These are phyloP conservation scores for Xiphophorus birchmanni DNA, from an alignment of 2,797 vertebrate genomes.

Conservation along the genomic window DNA sequence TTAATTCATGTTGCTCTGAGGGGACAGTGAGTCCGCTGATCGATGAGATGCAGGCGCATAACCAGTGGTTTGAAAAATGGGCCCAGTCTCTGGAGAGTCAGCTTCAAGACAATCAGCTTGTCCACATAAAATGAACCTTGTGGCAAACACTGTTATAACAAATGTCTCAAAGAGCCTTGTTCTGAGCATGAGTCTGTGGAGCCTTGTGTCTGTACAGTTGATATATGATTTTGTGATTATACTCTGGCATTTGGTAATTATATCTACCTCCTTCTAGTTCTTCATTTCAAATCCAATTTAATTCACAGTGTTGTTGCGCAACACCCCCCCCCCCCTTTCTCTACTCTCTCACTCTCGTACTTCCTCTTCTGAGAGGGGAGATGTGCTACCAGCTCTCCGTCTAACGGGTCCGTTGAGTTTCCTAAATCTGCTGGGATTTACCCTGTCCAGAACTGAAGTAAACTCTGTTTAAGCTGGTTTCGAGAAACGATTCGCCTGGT, in stretches of 20 bases:
- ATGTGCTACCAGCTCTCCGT: no score
- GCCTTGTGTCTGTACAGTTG: slow-evolving; percentile 8
- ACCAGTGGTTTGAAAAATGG: slow-evolving; percentile 75
- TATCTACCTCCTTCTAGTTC: slow-evolving; percentile 26
- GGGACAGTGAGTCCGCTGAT: slow-evolving; percentile 55
- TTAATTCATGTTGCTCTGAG: slow-evolving; percentile 59
- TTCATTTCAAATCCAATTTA: slow-evolving; percentile 21
- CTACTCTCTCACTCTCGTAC: no score
- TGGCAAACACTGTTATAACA: slow-evolving; percentile 50
- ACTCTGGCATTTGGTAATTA: slow-evolving; percentile 42
- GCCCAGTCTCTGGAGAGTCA: slow-evolving; percentile 49
- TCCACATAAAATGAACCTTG: slow-evolving; percentile 65
- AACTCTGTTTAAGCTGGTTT: no score
- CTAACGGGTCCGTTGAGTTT: no score
- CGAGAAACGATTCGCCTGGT: no score
- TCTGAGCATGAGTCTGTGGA: slow-evolving; percentile 8
- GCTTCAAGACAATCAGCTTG: slow-evolving; percentile 62
- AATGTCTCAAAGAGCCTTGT: slow-evolving; percentile 37
- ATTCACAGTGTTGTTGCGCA: no score
- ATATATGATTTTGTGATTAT: slow-evolving; percentile 40
- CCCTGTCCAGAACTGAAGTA: no score
- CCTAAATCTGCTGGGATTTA: no score
- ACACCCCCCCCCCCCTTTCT: no score
- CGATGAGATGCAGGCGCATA: slow-evolving; percentile 58
- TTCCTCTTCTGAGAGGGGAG: no score